Base-by-base conservation (phyloP, 2,888 invertebrate species). In the Lithodes maja region DNA sequence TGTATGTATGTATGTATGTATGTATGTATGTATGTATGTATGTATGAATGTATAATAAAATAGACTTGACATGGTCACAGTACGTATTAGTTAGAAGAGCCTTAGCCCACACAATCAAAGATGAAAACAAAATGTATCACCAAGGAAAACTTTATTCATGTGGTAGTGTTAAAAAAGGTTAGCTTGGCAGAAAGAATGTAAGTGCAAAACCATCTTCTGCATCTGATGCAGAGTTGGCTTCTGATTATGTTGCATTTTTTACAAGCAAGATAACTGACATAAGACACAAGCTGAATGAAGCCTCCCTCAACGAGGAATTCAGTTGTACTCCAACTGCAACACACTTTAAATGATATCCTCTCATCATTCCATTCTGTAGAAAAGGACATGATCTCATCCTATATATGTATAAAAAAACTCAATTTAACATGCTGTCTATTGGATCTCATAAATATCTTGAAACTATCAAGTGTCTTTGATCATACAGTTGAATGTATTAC, bases 1-100 rank as follows among this genome's bases (percentile, higher is more conserved):
- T 79, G 52, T 79, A n/a, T 79, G 79, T 79, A n/a, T 79, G 52
- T 79, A n/a, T 79, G 15, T 79, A 50, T 79, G 53, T 79, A n/a
- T 79, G 53, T 79, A 50, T 79, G 33, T 79, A n/a, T 79, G 53
- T 79, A 52, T 79, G 53, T 79, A 50, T 79, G 33, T 79, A 50
- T 52, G 49, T 79, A n/a, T 79, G 53, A 54, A 50, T 79, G 53
- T 79, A n/a, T 79, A 33, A 33, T 33, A 33, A 33, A 33, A 33
- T 33, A 33, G 33, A 33, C 33, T 33, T 33, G 33, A 33, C 33
- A 33, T 33, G 33, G 33, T 33, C 33, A 33, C 33, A 33, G 33
- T 33, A 33, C 33, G 33, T 33, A 33, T 33, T 33, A 33, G 33
- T 33, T 33, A 33, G 33, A 33, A 33, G 33, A 33, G 33, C 33